Evolutionary conservation across 2,797 vertebrate genomes (phyloP).

Genomic region (Peromyscus nudipes): DNA sequence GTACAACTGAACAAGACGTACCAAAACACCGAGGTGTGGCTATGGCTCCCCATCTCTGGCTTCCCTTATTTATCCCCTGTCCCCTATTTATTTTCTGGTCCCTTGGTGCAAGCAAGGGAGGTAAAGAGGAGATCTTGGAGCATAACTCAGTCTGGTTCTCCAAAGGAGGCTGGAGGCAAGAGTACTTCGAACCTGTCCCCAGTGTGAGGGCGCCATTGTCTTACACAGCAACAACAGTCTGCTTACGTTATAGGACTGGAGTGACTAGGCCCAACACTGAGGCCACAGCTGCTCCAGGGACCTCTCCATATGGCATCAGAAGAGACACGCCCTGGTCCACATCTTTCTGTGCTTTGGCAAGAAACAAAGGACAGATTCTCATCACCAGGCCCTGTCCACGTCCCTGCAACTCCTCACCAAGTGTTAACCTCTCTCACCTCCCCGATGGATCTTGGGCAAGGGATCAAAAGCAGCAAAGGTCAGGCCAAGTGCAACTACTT

Average conservation of each 20-base stretch:
- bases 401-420: not conserved
- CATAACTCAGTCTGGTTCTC: not conserved
- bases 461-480: not conserved
- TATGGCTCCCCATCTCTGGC: not conserved
- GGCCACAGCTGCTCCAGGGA: not conserved
- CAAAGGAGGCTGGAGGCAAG: not conserved
- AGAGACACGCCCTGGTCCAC: not conserved
- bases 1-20: not conserved
- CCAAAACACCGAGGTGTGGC: fast-evolving
- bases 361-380: not conserved
- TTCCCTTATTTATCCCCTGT: not conserved
- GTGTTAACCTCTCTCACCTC: not conserved
- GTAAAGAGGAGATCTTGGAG: not conserved
- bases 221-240: not conserved
- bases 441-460: not conserved
- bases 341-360: not conserved
- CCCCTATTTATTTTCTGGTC: not conserved
- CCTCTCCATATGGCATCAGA: not conserved
- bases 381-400: no score
- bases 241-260: not conserved
- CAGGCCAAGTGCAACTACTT: not conserved
- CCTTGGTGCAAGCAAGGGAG: not conserved
- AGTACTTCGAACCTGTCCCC: not conserved
- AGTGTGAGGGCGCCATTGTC: no score
- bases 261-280: not conserved